A percentile compares a stretch with the other conserved stretches of the same genome.
These are phyloP conservation scores for Onychorhynchus coronatus DNA, from an alignment of 2,113 vertebrate genomes.

Conservation along the genomic window DNA sequence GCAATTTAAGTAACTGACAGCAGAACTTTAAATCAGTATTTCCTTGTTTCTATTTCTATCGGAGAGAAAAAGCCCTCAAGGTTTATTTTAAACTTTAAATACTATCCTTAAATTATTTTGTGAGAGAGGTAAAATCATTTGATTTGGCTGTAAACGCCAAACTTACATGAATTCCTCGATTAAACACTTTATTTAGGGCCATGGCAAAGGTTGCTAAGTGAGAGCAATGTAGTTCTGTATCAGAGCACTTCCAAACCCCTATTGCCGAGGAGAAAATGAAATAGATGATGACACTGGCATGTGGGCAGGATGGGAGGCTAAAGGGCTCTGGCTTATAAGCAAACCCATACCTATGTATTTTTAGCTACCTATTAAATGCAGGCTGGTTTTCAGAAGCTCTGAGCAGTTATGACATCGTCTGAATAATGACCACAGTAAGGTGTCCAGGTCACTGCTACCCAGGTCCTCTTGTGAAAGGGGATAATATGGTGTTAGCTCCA, in stretches of 20 bases:
- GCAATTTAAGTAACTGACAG: neutral
- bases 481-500: neutral
- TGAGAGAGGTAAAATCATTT: neutral
- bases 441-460: neutral
- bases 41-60: neutral
- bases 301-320: neutral
- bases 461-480: neutral
- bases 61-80: neutral
- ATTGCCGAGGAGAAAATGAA: neutral
- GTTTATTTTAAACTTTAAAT: conserved; percentile 33
- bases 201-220: conserved; percentile 14
- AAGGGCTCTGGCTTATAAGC: neutral
- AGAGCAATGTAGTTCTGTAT: neutral
- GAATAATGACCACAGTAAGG: neutral
- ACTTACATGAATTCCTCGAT: neutral
- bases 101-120: neutral
- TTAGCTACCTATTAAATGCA: neutral
- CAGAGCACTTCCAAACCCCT: neutral
- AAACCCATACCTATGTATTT: neutral
- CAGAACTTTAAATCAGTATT: neutral
- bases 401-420: neutral
- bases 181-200: neutral
- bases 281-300: accelerated
- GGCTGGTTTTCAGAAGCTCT: neutral
- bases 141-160: conserved; percentile 6